Percentiles rank a stretch among this genome's conserved stretches.
phyloP scores from a whole-genome alignment of 2,797 vertebrate genomes.

The Gambelia wislizenii region DNA sequence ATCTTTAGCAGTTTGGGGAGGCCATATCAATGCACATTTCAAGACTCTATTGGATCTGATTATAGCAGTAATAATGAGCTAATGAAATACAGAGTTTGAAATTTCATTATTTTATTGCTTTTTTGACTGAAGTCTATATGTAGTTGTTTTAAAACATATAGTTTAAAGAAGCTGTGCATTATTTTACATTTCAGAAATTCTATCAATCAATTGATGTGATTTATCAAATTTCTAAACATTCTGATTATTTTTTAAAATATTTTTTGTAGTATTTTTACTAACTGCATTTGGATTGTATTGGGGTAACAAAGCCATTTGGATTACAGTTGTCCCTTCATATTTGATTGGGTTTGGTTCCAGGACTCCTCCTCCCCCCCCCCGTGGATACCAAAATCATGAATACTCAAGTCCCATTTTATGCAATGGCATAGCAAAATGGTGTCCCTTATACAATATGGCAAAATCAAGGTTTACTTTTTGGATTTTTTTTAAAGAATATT shows the following conservation, averaged over 20 bases:
- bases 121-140: neutral
- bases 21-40: constrained; percentile 59
- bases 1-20: constrained; percentile 70
- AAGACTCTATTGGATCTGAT: constrained; percentile 64
- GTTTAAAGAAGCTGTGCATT: constrained; percentile 22
- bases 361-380: too few species aligned
- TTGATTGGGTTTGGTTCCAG: too few species aligned
- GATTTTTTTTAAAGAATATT: too few species aligned
- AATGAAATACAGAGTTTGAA: neutral
- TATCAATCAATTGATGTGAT: neutral
- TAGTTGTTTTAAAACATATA: neutral
- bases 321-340: too few species aligned
- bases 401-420: too few species aligned
- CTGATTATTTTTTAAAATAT: constrained; percentile 34
- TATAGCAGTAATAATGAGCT: neutral
- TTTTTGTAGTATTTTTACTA: constrained; percentile 46
- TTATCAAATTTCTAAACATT: neutral
- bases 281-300: constrained; percentile 45
- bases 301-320: constrained; percentile 42
- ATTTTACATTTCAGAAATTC: neutral
- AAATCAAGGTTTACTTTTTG: too few species aligned
- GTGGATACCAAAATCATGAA: too few species aligned
- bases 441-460: too few species aligned
- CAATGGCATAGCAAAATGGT: too few species aligned
- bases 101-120: neutral